phyloP scores from a whole-genome alignment of 2,113 vertebrate genomes.

The Microcebus ravelobensis region DNA sequence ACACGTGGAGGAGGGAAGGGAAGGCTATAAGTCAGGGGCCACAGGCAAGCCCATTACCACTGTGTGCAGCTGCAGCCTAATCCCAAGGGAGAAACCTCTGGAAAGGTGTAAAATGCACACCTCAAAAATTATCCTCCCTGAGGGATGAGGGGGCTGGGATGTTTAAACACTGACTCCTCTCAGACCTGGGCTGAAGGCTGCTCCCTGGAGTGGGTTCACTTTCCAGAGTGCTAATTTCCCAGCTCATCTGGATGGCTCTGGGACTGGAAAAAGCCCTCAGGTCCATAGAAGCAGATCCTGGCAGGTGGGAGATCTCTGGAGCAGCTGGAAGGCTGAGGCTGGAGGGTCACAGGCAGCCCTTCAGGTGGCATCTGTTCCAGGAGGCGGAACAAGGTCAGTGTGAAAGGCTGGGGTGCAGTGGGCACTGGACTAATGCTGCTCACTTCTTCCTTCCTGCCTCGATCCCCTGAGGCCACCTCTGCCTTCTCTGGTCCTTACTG shows the following conservation, averaged over 20 bases:
- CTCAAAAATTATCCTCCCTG: background rate
- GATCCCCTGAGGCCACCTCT: background rate
- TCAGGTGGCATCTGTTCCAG: background rate
- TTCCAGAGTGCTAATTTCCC: background rate
- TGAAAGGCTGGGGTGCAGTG: background rate
- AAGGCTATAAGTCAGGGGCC: background rate
- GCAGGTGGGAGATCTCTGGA: background rate
- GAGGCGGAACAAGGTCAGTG: background rate
- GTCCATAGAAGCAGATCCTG: background rate
- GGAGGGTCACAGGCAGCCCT: fast-evolving
- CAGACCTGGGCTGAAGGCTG: background rate
- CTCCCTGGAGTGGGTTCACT: background rate
- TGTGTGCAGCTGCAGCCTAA: background rate
- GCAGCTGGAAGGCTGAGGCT: background rate
- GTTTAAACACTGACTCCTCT: background rate
- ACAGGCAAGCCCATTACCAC: background rate
- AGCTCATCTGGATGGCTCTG: background rate
- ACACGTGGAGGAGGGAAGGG: too few relatives aligned
- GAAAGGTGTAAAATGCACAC: background rate
- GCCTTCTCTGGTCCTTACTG: background rate
- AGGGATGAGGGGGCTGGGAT: background rate
- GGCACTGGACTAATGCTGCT: too few relatives aligned
- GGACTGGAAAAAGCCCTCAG: background rate
- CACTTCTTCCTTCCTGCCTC: background rate
- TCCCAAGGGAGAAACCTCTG: background rate